Conservation (phyloP, 1,140 invertebrate species). For the Eumeta japonica region DNA sequence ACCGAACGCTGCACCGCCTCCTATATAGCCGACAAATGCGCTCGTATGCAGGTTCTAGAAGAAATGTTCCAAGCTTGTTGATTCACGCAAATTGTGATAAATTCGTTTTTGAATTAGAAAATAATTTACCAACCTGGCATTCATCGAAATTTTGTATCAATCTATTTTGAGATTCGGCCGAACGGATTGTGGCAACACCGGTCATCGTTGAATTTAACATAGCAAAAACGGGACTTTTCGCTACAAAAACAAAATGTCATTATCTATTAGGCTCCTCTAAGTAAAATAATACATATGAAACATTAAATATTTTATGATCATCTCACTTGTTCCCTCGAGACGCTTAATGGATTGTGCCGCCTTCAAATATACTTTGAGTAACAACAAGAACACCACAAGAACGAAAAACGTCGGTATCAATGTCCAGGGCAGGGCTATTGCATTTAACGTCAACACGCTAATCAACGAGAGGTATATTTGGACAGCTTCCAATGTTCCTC, state of each 20-base stretch:
- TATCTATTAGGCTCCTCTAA: neutral
- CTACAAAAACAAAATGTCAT: conserved; percentile 24
- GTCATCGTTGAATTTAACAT: conserved; percentile 54
- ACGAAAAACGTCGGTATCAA: conserved; percentile 67
- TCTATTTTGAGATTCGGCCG: conserved; percentile 46
- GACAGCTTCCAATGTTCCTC: conserved; percentile 72
- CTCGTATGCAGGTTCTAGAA: conserved; percentile 44
- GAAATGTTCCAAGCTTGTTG: neutral
- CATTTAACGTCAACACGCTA: conserved; percentile 68
- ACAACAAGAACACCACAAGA: conserved; percentile 64
- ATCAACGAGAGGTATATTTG: conserved; percentile 64
- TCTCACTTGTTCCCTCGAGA: conserved; percentile 76
- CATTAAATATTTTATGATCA: neutral
- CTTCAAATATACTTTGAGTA: conserved; percentile 72
- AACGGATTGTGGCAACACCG: conserved; percentile 50
- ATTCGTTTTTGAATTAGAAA: neutral
- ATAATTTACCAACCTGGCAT: conserved; percentile 41
- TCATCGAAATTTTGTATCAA: conserved; percentile 67
- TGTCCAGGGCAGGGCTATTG: conserved; percentile 71
- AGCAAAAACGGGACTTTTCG: conserved; percentile 56
- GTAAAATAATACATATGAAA: neutral
- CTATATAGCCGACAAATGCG: conserved; percentile 41
- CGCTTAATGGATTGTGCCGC: conserved; percentile 80
- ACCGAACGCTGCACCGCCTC: conserved; percentile 35
- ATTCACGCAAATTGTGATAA: neutral